Percentiles rank a stretch among this genome's conserved stretches.
Conservation (phyloP, 2,113 vertebrate species). For the Ahaetulla prasina region DNA sequence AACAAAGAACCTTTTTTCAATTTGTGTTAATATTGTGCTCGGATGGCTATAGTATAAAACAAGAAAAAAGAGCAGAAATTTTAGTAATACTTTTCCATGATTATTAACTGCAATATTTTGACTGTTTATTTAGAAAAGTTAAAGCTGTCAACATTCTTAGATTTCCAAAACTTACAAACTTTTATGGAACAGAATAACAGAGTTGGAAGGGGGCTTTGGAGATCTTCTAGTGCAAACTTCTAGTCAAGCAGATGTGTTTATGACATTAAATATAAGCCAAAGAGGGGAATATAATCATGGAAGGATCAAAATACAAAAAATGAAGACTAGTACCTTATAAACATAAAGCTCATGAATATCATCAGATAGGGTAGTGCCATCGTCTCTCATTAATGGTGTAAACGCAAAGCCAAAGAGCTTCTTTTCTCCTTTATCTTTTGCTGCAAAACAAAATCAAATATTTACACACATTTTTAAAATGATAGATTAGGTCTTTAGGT, state of each 20-base stretch:
- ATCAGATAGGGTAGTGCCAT: slow-evolving; percentile 92
- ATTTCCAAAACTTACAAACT: neutral
- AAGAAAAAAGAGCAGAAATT: neutral
- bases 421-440: slow-evolving; percentile 96
- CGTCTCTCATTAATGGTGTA: slow-evolving; percentile 95
- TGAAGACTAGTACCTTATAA: slow-evolving; percentile 81
- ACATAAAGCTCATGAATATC: slow-evolving; percentile 94
- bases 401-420: slow-evolving; percentile 96
- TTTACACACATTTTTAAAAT: neutral
- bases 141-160: neutral
- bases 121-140: neutral
- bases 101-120: neutral
- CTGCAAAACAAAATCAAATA: slow-evolving; percentile 62
- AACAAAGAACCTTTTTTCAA: neutral
- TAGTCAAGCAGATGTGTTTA: neutral
- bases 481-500: neutral
- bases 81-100: neutral
- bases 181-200: neutral
- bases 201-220: neutral
- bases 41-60: neutral
- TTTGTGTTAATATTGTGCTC: neutral
- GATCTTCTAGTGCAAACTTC: neutral
- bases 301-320: neutral
- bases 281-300: neutral
- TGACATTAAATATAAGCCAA: neutral